A percentile compares a stretch with the other conserved stretches of the same genome.
Conservation (phyloP, 2,797 vertebrate species). For the Falco berigora region DNA sequence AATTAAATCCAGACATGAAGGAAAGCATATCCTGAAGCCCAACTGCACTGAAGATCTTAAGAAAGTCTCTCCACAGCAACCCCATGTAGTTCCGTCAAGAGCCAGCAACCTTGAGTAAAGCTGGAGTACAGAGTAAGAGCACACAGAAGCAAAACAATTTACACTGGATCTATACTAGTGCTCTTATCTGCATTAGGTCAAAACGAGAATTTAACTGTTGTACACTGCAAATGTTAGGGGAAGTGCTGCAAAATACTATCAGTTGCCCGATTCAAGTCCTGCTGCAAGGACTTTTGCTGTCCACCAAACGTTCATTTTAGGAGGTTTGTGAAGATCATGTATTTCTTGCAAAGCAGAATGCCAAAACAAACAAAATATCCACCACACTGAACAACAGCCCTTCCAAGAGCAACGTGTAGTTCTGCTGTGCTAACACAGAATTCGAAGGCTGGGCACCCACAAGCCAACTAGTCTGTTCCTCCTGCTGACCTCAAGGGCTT, state of each 20-base stretch:
- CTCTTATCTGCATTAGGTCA: background rate
- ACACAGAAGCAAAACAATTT: background rate
- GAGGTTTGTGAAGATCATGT: background rate
- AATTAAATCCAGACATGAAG: constrained; percentile 40
- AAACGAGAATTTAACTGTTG: background rate
- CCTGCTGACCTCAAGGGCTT: background rate
- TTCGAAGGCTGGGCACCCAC: background rate
- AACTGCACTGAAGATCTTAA: background rate
- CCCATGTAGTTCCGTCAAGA: background rate
- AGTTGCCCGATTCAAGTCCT: background rate
- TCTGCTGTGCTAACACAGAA: background rate
- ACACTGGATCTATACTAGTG: background rate
- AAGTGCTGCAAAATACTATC: background rate
- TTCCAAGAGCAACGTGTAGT: fast-evolving
- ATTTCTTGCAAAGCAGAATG: background rate
- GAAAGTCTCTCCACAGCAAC: background rate
- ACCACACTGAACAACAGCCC: background rate
- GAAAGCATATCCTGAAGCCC: background rate
- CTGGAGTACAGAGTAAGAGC: background rate
- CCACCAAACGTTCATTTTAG: background rate
- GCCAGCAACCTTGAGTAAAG: background rate
- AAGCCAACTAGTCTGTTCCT: background rate
- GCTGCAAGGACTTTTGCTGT: background rate
- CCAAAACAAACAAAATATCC: background rate
- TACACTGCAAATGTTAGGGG: background rate